A percentile compares a stretch with the other conserved stretches of the same genome.
Conservation (phyloP, 2,888 invertebrate genomes). For the Aphrophora alni region DNA sequence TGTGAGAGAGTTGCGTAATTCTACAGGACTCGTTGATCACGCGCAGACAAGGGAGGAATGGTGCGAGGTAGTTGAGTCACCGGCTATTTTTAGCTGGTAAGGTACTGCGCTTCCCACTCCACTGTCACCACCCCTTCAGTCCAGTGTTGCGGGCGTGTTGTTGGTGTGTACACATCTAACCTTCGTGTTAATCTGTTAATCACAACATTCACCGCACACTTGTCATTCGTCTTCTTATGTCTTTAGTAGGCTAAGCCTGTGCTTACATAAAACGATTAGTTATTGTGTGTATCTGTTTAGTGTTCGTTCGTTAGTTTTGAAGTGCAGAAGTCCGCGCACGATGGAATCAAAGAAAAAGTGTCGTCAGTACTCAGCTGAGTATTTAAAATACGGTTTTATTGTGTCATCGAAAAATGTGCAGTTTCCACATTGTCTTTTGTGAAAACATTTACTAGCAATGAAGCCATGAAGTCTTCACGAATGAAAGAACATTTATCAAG, state of each 20-base stretch:
- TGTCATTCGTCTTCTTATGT: neutral
- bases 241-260: neutral
- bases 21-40: neutral
- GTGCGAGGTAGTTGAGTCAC: too few relatives aligned
- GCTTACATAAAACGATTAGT: neutral
- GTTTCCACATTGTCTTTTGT: neutral
- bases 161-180: neutral
- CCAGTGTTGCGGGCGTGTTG: neutral
- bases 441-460: neutral
- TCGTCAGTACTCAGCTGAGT: neutral
- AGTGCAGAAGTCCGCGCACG: neutral
- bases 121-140: neutral
- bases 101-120: neutral
- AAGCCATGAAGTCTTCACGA: neutral
- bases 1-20: neutral
- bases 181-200: neutral
- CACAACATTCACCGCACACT: neutral
- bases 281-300: neutral
- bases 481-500: neutral
- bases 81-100: neutral
- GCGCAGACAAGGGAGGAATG: too few relatives aligned
- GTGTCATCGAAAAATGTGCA: conserved; percentile 4
- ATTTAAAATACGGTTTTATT: conserved; percentile 17
- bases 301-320: neutral
- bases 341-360: conserved; percentile 16